Evolutionary conservation across 2,113 vertebrate species (phyloP), one percentile per base, ranked within the genome.

Genomic region (Hemibagrus wyckioides): DNA sequence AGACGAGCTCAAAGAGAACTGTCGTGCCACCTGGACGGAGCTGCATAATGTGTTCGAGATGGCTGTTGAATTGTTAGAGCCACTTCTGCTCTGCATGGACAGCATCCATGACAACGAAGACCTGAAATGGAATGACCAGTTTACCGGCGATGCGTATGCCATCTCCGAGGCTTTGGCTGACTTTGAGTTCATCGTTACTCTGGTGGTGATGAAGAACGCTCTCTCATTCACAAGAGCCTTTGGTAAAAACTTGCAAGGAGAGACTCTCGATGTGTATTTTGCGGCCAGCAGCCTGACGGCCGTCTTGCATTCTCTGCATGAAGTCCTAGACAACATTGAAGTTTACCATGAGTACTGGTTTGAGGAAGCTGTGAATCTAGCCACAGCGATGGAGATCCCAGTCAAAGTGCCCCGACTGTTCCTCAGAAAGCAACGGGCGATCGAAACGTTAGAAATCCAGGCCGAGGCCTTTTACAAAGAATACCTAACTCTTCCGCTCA

Each of bases 301-400:
- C 0, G 96, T 98, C 2, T 86, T 97, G 87, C 97, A 97, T 90
- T 96, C 97, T 0, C 92, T 99, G 80, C 97, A 96, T 0, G 98
- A 99, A 89, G 96, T 99, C 57, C 95, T 95, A 30, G 97, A 98
- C 91, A 98, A 99, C 87, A 96, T 99, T 2, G 97, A 99, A 15
- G 97, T 99, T 50, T 99, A 99, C 89, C 97, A 99, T 0, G 97
- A 99, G 65, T 99, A 98, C 94, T 99, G 97, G 97, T 97, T 96
- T 39, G 97, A 99, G 21, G 97, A 99, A 92, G 98, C 97, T 1
- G 94, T 96, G 4, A 96, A 95, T 90, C 87, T 99, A 69, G 97
- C 97, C 2, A 25, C 94, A 7, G 94, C 96, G 7, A 94, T 99
- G 92, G 96, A 97, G 67, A 94, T 98, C 90, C 95, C 95, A 1